Base-by-base conservation (phyloP, 1,140 invertebrate species). In the Elysia chlorotica region DNA sequence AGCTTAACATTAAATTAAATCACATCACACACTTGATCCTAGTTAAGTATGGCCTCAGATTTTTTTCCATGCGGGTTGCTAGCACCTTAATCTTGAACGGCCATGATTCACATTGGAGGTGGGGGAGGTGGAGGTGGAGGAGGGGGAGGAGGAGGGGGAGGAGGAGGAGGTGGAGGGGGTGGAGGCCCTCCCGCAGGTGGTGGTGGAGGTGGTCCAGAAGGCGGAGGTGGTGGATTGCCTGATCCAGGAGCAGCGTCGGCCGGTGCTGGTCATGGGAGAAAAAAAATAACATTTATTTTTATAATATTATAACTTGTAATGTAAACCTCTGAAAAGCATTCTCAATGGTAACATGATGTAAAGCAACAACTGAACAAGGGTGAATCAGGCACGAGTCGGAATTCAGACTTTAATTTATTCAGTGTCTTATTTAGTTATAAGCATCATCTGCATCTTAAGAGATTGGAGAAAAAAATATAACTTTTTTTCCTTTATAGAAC, bases 91-190 rank as follows among this genome's bases (percentile, higher is more conserved):
- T 48, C 6, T 33, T 71, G 21, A 69, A n/a, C n/a, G n/a, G n/a
- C n/a, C 67, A 76, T 73, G 10, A 57, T 48, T 33, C 62, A 65
- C n/a, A 57, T 41, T 33, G 62, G 70, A 21, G 69, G 70, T n/a
- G 61, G 69, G 0, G 69, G 65, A 0, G 63, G 74, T 0, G 70
- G 74, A 0, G 74, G 67, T 0, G 67, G 74, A 5, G 62, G 62
- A 28, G 68, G 62, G 36, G 68, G 65, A 0, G 65, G 68, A 28
- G 68, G 61, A 1, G 67, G 74, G 19, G 68, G 67, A 4, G 67
- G 68, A 0, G 70, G 67, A 14, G 59, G 66, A 0, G 61, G 38
- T 1, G 53, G 28, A 3, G 53, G 41, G 6, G 65, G 63, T 6
- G 65, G 73, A 0, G 73, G 73, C 0, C 36, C 37, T 25, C 65